Base-by-base conservation (phyloP, 2,113 vertebrate species). In the Nematolebias whitei region DNA sequence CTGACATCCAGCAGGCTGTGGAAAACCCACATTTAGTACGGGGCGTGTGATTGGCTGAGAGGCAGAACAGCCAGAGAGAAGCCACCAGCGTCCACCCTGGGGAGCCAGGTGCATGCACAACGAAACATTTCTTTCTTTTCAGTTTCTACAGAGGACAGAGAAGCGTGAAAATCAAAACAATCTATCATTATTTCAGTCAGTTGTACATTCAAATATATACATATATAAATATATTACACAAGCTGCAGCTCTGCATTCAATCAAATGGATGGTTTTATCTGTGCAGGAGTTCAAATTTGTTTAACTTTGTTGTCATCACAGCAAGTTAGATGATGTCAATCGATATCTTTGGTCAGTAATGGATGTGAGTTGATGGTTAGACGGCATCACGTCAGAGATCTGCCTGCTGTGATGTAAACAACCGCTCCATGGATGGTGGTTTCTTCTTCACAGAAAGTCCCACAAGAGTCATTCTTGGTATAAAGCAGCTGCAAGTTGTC, bases 101-200 rank as follows among this genome's bases (percentile, higher is more conserved):
- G 63, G 74, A 78, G 53, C 71, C 56, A 78, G 65, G 48, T 29
- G 71, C 79, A 87, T 86, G 87, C 87, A 86, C 87, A 80, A 82
- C 64, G 66, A 76, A 66, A 52, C 68, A 45, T 78, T 55, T 75
- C 59, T 35, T 35, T 78, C 63, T 66, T 63, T 77, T 79, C 67
- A 52, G 70, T 51, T 69, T 29, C 55, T 71, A n/a, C 29, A 32
- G 54, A 16, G 68, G 18, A 24, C 44, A 62, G 53, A 78, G 53
- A 63, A 66, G 16, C 32, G 32, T 64, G 53, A 50, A 38, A 68
- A 40, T 20, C 55, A 32, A 72, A 78, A 54, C 35, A 1, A 56
- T 19, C 38, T 20, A 70, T 64, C 54, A 78, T 63, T 84, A 74
- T 74, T 24, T 74, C 52, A 45, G 10, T 35, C 61, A 23, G 3